Base-by-base conservation (phyloP, 92 coral and sea anemone species). In the Porites divaricata region DNA sequence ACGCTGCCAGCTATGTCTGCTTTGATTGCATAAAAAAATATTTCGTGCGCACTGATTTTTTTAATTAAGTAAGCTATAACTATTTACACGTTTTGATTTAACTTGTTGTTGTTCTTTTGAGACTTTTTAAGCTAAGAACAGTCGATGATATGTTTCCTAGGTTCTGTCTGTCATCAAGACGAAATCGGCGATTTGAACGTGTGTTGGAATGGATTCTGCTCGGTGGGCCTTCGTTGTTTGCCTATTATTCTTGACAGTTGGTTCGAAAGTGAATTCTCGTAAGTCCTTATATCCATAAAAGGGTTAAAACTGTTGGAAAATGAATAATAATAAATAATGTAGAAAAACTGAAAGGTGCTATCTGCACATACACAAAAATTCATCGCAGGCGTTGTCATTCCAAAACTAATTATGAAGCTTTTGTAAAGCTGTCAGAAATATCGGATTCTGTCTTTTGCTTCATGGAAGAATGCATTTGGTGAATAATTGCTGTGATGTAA, bases 151-250 rank as follows among this genome's bases (percentile, higher is more conserved):
- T 54, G 3, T 54, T 54, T 54, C 12, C 59, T 10, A n/a, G 73
- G 9, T 57, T 2, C 35, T 4, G 9, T 14, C 52, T 28, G n/a
- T 20, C 49, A 26, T 2, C 22, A 9, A 72, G 6, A 19, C 76
- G 19, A 70, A 65, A 49, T 21, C 54, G n/a, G n/a, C n/a, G 75
- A 68, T 51, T 54, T 22, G 64, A 75, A 8, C 35, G 76, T 69
- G 74, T 54, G 15, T 51, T 51, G 84, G 11, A 70, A 80, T 80
- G 85, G 67, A 20, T 80, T 70, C 20, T 14, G 2, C 63, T 19
- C 25, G 76, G 85, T 56, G 67, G 85, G 57, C 56, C 21, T 10
- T 50, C 19, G 21, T 24, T 1, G 11, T 54, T 1, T 80, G 54
- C 58, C 21, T 69, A 10, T 56, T n/a, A 15, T 52, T n/a, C 22